Conservation (phyloP, 2,113 vertebrate genomes). For the Sinocyclocheilus anophthalmus region DNA sequence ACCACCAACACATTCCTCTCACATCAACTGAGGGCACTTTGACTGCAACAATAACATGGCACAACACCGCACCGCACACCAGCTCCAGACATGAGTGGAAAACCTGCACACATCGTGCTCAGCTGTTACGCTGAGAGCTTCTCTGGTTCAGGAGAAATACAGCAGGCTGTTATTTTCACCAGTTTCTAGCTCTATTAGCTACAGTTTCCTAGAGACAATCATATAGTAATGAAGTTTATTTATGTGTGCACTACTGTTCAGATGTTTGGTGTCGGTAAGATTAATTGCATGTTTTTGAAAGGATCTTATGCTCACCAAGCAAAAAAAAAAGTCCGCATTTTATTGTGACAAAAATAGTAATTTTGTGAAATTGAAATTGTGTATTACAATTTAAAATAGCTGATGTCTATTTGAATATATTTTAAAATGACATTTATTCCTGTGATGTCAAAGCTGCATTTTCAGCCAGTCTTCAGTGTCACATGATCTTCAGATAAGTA, state of each 20-base stretch:
- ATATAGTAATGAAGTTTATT: background rate
- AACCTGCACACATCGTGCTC: background rate
- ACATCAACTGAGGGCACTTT: background rate
- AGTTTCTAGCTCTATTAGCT: background rate
- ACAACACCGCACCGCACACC: slow-evolving; percentile 3
- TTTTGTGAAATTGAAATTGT: no score
- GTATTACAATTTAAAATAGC: no score
- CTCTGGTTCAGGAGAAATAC: background rate
- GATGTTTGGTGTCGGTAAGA: background rate
- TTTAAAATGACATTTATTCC: no score
- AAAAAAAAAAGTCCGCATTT: no score
- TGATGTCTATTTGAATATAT: no score
- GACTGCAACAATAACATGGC: slow-evolving; percentile 6
- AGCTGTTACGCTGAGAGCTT: background rate
- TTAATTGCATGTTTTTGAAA: background rate
- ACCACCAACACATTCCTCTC: slow-evolving; percentile 26
- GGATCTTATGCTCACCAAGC: background rate
- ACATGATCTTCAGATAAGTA: background rate
- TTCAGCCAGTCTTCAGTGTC: background rate
- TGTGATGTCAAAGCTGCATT: no score
- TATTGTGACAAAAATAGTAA: background rate
- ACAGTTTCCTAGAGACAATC: background rate
- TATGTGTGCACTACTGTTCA: background rate
- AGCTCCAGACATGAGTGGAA: slow-evolving; percentile 10
- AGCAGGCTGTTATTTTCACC: background rate